Evolutionary conservation across 2,797 vertebrate species (phyloP), one percentile per base, ranked within the genome.

Genomic region (Ciconia nigra): DNA sequence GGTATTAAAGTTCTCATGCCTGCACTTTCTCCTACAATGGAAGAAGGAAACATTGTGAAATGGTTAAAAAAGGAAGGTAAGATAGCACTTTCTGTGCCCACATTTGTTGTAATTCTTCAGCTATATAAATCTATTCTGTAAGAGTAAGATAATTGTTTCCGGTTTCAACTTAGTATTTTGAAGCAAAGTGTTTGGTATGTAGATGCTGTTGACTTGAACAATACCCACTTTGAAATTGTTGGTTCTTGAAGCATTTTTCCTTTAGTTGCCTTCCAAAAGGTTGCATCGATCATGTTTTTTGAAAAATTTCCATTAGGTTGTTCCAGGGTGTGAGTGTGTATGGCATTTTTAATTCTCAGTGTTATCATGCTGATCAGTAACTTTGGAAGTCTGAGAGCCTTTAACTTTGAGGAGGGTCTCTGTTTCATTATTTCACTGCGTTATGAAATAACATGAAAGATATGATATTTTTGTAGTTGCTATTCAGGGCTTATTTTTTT

Each of bases 1-100:
- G 97, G 98, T 91, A 94, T 99, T 96, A 99, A 99, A 96, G 98
- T 99, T 83, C 91, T 99, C 89, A 99, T 99, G 99, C 99, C 99
- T 4, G 99, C 99, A 4, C 98, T 99, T 35, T 99, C 99, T 52
- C 99, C 99, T 80, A 99, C 99, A n/a, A 99, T 99, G 99, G 99
- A 99, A 96, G 98, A 99, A 97, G 99, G 99, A 89, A 99, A 98
- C 94, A 98, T 99, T 46, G 98, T 99, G 93, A 99, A 99, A 98
- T 99, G 99, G 99, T 98, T 99, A 80, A 99, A 99, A 97, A 99
- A 98, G 66, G 99, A 99, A 99, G 99, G 99, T 99, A 97, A 98
- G 98, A 22, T 5, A 37, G 6, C 20, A 13, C 57, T 89, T 93
- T 46, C 31, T 58, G 1, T 49, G 57, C 11, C 21, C 3, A 15